phyloP scores from a whole-genome alignment of 2,797 vertebrate genomes.

The Rhynchonycteris naso region DNA sequence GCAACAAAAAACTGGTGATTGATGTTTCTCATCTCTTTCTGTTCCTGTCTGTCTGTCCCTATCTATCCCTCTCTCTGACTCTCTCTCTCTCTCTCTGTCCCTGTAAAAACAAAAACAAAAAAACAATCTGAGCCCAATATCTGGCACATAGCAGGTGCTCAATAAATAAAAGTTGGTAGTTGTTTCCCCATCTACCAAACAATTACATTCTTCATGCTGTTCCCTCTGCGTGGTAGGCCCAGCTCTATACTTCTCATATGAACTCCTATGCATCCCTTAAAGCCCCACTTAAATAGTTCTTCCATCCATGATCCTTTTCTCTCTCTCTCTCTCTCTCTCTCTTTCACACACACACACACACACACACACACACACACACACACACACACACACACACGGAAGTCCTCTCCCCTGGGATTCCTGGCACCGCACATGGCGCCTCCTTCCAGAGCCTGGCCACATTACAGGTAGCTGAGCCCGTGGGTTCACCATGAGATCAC shows the following conservation, averaged over 20 bases:
- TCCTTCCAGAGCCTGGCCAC: neutral
- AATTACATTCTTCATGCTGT: neutral
- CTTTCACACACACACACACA: neutral
- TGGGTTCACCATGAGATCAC: neutral
- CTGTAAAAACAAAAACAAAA: too few relatives aligned
- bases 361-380: neutral
- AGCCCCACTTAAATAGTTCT: neutral
- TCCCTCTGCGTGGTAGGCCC: neutral
- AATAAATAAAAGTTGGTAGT: neutral
- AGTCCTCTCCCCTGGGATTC: neutral
- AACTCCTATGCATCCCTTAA: neutral
- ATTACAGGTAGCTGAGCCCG: neutral
- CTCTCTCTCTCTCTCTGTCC: too few relatives aligned
- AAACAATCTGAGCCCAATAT: neutral
- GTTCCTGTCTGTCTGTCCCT: too few relatives aligned
- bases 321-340: too few relatives aligned
- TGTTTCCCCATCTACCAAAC: neutral
- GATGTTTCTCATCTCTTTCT: too few relatives aligned
- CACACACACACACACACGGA: too few relatives aligned
- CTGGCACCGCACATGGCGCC: fast-evolving
- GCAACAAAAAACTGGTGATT: too few relatives aligned
- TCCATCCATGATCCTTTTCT: neutral
- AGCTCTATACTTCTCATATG: fast-evolving
- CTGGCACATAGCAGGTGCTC: neutral
- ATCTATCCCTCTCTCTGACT: too few relatives aligned